phyloP scores from a whole-genome alignment of 1,140 invertebrate genomes.

The Zaprionus inermis region DNA sequence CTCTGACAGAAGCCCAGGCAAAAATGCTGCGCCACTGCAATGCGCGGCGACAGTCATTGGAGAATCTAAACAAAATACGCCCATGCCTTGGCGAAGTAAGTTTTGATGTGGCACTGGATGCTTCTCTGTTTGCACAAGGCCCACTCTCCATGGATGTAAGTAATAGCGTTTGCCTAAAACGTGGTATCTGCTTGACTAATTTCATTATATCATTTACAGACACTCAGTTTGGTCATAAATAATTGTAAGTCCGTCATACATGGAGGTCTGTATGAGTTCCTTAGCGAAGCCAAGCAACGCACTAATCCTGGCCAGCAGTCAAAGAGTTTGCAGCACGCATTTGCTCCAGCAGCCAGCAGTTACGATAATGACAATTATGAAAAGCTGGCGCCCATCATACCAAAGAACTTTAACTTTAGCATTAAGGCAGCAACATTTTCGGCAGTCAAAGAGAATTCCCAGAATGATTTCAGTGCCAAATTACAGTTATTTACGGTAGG shows the following conservation, averaged over 20 bases:
- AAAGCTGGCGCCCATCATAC: slow-evolving; percentile 89
- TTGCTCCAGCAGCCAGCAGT: slow-evolving; percentile 27
- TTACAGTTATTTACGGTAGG: slow-evolving; percentile 84
- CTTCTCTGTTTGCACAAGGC: slow-evolving; percentile 89
- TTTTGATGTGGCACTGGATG: slow-evolving; percentile 90
- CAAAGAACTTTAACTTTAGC: slow-evolving; percentile 90
- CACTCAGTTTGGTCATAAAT: slow-evolving; percentile 89
- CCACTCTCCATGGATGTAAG: slow-evolving; percentile 91
- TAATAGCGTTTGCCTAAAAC: neutral
- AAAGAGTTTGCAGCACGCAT: slow-evolving; percentile 17
- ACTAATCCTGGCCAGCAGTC: slow-evolving; percentile 62
- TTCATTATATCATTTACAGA: slow-evolving; percentile 85
- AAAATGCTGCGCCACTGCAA: slow-evolving; percentile 84
- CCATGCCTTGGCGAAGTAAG: slow-evolving; percentile 89
- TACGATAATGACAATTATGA: slow-evolving; percentile 85
- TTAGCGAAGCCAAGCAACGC: slow-evolving; percentile 85
- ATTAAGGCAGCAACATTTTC: slow-evolving; percentile 89
- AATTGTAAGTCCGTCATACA: slow-evolving; percentile 88
- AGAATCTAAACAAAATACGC: slow-evolving; percentile 81
- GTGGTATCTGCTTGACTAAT: neutral
- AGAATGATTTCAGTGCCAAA: slow-evolving; percentile 86
- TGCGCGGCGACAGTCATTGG: slow-evolving; percentile 69
- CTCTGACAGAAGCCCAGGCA: slow-evolving; percentile 86
- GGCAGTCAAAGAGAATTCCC: slow-evolving; percentile 87
- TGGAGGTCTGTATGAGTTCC: slow-evolving; percentile 88